Evolutionary conservation across 2,888 invertebrate species (phyloP), one percentile per base, ranked within the genome.

Genomic region (Drosophila setosimentum): DNA sequence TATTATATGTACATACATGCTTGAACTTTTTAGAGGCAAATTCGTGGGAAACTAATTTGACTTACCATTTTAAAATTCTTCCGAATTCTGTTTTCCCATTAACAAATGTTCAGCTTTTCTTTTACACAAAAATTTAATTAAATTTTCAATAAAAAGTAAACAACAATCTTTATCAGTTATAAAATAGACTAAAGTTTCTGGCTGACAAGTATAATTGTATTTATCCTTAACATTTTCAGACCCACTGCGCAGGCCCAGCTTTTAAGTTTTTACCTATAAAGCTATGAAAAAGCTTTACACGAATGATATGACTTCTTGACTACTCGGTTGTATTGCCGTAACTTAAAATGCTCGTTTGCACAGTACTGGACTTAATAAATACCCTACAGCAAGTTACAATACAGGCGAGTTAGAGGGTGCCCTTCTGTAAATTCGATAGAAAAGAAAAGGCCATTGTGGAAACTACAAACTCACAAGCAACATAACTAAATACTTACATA

Each of bases 191-290:
- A 67, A 68, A 55, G 66, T 68, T 84, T 66, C 79, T 73, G 76
- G 68, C 71, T 63, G 82, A 72, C 85, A 82, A 82, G 78, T 84
- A 89, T 87, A 89, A 87, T 89, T 87, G 79, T 84, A 84, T 89
- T 87, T 84, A 84, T 82, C 79, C 89, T 82, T 82, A 68, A 72
- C 72, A 84, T 87, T 79, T 87, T 82, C 73, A 76, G 53, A 27
- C n/a, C 5, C 16, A 50, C 16, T 62, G 82, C 83, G 85, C 83
- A 84, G 68, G 83, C 73, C 55, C 64, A 72, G 60, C 63, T 50
- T 57, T 65, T n/a, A 33, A 30, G 35, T 68, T 71, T 73, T 69
- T 64, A 30, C 68, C 60, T 49, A 18, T 16, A 69, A 68, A 87
- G 88, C 83, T 85, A 51, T 1, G 3, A 3, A 21, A 66, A 42